Evolutionary conservation across 2,888 invertebrate genomes (phyloP), one percentile per base, ranked within the genome.

Genomic region (Dryobotodes eremita): DNA sequence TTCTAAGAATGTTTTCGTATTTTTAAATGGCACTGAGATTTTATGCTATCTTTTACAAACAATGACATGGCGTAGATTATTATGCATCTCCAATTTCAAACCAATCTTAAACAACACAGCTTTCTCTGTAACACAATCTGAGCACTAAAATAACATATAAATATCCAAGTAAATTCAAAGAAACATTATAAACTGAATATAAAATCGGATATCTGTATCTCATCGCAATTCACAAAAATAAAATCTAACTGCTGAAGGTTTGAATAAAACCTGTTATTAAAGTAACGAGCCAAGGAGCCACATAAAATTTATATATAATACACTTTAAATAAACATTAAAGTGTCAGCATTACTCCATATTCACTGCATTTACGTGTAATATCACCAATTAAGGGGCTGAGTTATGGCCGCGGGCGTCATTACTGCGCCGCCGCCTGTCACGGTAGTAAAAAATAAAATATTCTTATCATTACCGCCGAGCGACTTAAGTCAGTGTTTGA

Each of bases 291-390:
- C 72, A 87, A 86, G 88, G 82, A 89, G 79, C 83, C 80, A 82
- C 88, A 88, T 89, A 87, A 86, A 88, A 88, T 89, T 84, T 89
- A 88, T 88, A 84, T 86, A 88, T 88, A 89, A 91, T 89, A 90
- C 85, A 89, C 84, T 91, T 90, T 89, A 89, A 91, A 89, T 87
- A 89, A 85, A 91, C 89, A 92, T 92, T 90, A 92, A 92, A 80
- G 86, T 89, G 92, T 92, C 92, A 87, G 84, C 89, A 80, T 89
- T 89, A 89, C 86, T 86, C 87, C 87, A 86, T 91, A 88, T 90
- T 91, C 89, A 89, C 87, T 83, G 87, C 84, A 78, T 83, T 86
- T 87, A 87, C 82, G 79, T 86, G 87, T 86, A 88, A 88, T 89
- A 89, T 87, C 83, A 87, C 89, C 89, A 88, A 89, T 89, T 89